These are phyloP conservation scores for Apostichopus leukothele DNA, from an alignment of 53 echinoderm and acorn worm species.

Conservation along the genomic window DNA sequence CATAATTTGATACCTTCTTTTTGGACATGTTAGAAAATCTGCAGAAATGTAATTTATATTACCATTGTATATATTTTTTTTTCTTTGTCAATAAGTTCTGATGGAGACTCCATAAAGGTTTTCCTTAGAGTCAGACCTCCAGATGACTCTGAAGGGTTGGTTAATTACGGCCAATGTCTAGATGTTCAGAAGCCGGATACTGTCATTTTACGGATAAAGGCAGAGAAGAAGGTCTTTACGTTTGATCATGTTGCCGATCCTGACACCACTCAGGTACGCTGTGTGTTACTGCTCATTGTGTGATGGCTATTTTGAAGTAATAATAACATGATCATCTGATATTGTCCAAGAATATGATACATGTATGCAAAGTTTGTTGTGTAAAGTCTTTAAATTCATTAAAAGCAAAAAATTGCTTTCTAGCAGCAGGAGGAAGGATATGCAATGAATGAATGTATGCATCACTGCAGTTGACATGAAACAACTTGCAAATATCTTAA, in stretches of 20 bases:
- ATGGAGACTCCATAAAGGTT: conserved; percentile 91
- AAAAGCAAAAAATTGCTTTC: no score
- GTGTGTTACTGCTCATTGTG: neutral
- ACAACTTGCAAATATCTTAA: no score
- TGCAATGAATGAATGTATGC: no score
- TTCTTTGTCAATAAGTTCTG: conserved; percentile 46
- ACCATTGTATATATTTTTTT: no score
- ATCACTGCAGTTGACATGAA: no score
- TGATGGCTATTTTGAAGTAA: conserved; percentile 58
- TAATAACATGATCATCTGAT: no score
- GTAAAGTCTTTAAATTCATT: neutral
- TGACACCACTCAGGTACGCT: conserved; percentile 83
- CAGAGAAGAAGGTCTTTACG: conserved; percentile 87
- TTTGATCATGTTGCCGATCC: conserved; percentile 92
- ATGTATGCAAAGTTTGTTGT: no score
- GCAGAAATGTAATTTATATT: no score
- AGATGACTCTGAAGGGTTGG: conserved; percentile 59
- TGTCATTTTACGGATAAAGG: conserved; percentile 72
- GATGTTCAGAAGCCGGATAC: conserved; percentile 80
- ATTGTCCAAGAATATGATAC: no score
- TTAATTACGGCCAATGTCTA: conserved; percentile 76
- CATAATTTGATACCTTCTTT: no score
- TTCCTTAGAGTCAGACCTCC: conserved; percentile 87
- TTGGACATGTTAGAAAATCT: no score
- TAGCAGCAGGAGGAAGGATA: no score